Base-by-base conservation (phyloP, 2,888 invertebrate species). In the Limnephilus rhombicus region DNA sequence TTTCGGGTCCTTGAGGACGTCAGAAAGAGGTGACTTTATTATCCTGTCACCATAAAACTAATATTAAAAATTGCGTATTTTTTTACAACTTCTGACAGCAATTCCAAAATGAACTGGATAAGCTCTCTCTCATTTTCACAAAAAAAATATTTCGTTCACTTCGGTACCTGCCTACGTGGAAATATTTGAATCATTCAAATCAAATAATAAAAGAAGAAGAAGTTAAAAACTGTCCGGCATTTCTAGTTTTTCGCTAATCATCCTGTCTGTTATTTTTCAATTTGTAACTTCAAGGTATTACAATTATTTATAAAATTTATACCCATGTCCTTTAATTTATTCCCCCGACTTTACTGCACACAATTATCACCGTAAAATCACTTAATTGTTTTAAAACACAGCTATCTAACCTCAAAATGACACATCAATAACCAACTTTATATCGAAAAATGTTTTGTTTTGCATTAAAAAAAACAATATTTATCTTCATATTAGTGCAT, bases 211-310 rank as follows among this genome's bases (percentile, higher is more conserved):
- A 89, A 89, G 37, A 89, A 68, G 89, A 41, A 34, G 34, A 24
- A 45, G n/a, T 45, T 81, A 5, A 24, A 80, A 81, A 89, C 49
- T 82, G 31, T 90, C 90, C 85, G 90, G 83, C 83, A 15, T 81
- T 13, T 81, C 85, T 85, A 68, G 85, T 90, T 90, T 83, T 90
- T 53, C 90, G 85, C 90, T 83, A 68, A 90, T 90, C 90, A 90
- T 85, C 90, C 90, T 90, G 7, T 85, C 90, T 90, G 31, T 90
- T 90, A 41, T 85, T 37, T 90, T 90, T 89, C 24, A 80, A 89
- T 80, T 80, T 80, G 37, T 41, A 37, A 80, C 24, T 2, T 80
- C 13, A 89, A 89, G 88, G 88, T 89, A 89, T 89, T 12, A n/a
- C 18, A 37, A 11, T 18, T 31, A 31, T 31, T 87, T 82, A 15